Evolutionary conservation across 2,888 invertebrate species (phyloP), one percentile per base, ranked within the genome.

Genomic region (Apodemia arnacis): DNA sequence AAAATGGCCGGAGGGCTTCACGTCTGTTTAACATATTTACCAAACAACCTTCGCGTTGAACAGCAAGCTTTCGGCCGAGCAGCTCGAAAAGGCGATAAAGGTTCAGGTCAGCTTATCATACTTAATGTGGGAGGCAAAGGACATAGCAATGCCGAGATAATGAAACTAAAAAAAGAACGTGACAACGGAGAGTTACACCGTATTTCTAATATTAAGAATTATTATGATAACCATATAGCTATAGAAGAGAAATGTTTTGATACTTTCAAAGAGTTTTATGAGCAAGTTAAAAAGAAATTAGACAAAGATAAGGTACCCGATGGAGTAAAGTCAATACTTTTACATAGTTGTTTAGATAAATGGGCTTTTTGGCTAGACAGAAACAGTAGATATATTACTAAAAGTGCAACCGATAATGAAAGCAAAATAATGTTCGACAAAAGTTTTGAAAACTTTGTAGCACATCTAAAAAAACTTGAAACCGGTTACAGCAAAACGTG

Each of bases 281-380:
- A 80, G 72, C 21, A 34, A 72, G n/a, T 80, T 31, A 73, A 73
- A 24, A 80, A 73, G 21, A 34, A 73, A 44, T 80, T 80, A 24
- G 59, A 38, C 21, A 24, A 44, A 24, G 38, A 72, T 34, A 72
- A 72, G 31, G 49, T 59, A 24, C 80, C 80, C 6, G 54, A 72
- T 24, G 54, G 27, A 31, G 44, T 80, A 27, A 41, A 73, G 24
- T 70, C 70, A 24, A 80, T 80, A 54, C 24, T 80, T 44, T 80
- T 80, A 38, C 80, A 80, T 31, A 72, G 80, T 80, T 80, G 80
- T 31, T 80, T 80, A 80, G 80, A 80, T 34, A 72, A n/a, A n/a
- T 80, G 80, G 80, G 72, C 80, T 44, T 80, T 80, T 38, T 80
- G 80, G 80, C 70, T 80, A 15, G 72, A 80, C 54, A 54, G 72